Percentiles rank a stretch among this genome's conserved stretches.
Evolutionary conservation across 1,140 invertebrate genomes (phyloP).

Genomic region (Pseudobourletiella spinata): DNA sequence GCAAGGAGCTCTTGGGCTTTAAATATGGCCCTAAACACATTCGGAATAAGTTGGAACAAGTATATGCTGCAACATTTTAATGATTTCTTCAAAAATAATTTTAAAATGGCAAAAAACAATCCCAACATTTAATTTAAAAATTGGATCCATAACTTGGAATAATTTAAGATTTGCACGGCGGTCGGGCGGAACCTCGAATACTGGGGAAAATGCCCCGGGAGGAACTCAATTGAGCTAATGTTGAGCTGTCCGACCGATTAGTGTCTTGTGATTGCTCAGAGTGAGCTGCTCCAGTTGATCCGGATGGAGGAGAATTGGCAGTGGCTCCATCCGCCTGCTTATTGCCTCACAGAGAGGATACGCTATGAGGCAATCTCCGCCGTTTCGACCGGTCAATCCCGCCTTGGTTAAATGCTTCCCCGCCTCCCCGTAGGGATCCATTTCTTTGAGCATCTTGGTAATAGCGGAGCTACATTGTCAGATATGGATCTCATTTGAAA

Average conservation of each 20-base stretch:
- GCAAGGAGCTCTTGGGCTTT: too few relatives aligned
- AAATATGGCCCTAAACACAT: too few relatives aligned
- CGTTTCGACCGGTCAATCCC: constrained; percentile 22
- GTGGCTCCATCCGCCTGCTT: not conserved
- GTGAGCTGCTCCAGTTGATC: not conserved
- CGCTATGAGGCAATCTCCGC: constrained; percentile 13
- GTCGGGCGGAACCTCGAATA: not conserved
- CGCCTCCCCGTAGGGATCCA: constrained; percentile 3
- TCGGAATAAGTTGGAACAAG: too few relatives aligned
- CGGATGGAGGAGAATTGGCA: constrained; percentile 14
- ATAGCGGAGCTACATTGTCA: constrained; percentile 23
- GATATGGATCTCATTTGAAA: too few relatives aligned
- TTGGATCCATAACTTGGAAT: not conserved
- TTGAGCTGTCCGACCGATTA: not conserved
- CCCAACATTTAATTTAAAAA: too few relatives aligned
- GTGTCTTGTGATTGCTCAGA: too few relatives aligned
- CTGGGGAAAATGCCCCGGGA: not conserved
- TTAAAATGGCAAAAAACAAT: too few relatives aligned
- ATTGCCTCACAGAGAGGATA: constrained; percentile 25
- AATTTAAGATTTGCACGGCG: not conserved
- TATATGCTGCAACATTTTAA: too few relatives aligned
- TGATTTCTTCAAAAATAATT: too few relatives aligned
- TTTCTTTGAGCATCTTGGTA: constrained; percentile 17
- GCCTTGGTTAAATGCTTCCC: constrained; percentile 13
- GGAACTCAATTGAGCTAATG: too few relatives aligned